Percentiles rank a stretch among this genome's conserved stretches.
These are phyloP conservation scores for Sander vitreus DNA, from an alignment of 2,113 vertebrate genomes.

Conservation along the genomic window DNA sequence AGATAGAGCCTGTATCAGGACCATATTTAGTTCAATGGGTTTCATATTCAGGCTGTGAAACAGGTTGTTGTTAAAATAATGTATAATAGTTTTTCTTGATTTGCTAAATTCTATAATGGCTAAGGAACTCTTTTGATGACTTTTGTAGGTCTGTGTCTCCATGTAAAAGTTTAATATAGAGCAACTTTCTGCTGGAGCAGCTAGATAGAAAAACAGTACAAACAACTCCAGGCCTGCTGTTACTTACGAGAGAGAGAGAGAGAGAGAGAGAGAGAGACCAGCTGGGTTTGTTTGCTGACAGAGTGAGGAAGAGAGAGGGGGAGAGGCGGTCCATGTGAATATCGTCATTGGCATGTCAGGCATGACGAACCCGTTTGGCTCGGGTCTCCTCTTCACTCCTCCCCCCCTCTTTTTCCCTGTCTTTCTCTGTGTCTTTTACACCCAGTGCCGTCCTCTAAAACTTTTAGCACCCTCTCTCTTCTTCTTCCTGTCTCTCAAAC, in stretches of 20 bases:
- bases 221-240: slow-evolving; percentile 2
- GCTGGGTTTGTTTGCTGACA: slow-evolving; percentile 48
- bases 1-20: no score
- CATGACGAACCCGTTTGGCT: slow-evolving; percentile 78
- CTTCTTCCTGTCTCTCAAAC: slow-evolving; percentile 55
- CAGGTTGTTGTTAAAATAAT: no score
- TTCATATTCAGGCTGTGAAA: no score
- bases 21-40: no score
- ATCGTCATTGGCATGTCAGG: slow-evolving; percentile 78
- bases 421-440: slow-evolving; percentile 16
- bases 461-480: slow-evolving; percentile 36
- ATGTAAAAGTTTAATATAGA: background rate
- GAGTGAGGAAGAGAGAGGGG: background rate
- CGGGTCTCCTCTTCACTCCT: slow-evolving; percentile 49
- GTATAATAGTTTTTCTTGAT: no score
- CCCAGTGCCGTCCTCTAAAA: slow-evolving; percentile 47
- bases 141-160: background rate
- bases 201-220: background rate
- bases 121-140: no score
- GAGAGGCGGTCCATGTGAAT: slow-evolving; percentile 65
- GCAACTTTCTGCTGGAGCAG: background rate
- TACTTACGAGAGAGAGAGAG: background rate
- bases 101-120: no score
- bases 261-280: background rate
- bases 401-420: slow-evolving; percentile 20